phyloP scores from a whole-genome alignment of 2,888 invertebrate species.

The Julus scanicus region DNA sequence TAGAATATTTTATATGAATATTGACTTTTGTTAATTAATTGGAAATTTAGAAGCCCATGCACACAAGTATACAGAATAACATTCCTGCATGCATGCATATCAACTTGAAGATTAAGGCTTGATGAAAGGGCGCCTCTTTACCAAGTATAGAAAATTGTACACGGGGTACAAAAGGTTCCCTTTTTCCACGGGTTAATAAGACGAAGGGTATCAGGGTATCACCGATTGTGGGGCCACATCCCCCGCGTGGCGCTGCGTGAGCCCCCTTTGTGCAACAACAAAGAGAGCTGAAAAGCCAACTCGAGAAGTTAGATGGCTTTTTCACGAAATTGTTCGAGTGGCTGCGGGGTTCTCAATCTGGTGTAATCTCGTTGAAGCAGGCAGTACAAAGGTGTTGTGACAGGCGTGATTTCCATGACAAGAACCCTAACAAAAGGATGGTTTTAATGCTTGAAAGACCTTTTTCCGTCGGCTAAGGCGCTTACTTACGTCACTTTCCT shows the following conservation, averaged over 20 bases:
- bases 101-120: not conserved
- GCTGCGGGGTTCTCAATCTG: not conserved
- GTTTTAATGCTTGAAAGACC: not conserved
- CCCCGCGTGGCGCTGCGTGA: constrained; percentile 1
- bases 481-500: not conserved
- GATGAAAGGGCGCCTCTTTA: not conserved
- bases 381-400: constrained; percentile 3
- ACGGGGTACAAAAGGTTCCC: not conserved
- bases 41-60: no score
- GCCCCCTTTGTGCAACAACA: not conserved
- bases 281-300: not conserved
- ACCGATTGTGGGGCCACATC: not conserved
- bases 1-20: no score
- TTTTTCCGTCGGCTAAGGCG: not conserved
- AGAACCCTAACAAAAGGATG: not conserved
- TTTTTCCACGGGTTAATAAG: not conserved
- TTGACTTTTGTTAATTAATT: no score
- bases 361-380: not conserved
- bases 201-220: not conserved
- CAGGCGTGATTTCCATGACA: not conserved
- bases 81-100: not conserved
- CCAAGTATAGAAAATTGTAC: not conserved
- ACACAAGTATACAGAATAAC: no score
- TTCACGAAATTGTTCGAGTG: not conserved
- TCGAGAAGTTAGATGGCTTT: not conserved